Percentiles rank a stretch among this genome's conserved stretches.
These are phyloP conservation scores for Hylia prasina DNA, from an alignment of 2,113 vertebrate genomes.

Conservation along the genomic window DNA sequence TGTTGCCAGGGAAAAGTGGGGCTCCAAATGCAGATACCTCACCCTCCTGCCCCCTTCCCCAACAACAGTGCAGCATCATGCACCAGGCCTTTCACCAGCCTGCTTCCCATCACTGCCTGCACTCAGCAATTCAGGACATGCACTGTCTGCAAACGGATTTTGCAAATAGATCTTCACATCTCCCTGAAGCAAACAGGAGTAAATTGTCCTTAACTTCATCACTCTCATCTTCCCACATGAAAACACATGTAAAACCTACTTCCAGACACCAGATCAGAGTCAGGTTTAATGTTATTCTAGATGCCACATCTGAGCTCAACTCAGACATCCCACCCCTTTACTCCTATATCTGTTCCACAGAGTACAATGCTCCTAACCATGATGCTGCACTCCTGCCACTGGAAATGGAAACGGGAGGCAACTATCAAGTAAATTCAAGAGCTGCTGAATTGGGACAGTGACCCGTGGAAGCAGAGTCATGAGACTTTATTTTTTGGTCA, in stretches of 20 bases:
- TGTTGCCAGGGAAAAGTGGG: neutral
- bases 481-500: neutral
- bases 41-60: rapidly evolving
- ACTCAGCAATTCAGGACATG: neutral
- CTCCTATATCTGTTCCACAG: rapidly evolving
- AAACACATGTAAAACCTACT: neutral
- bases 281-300: neutral
- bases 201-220: neutral
- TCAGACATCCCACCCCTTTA: neutral
- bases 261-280: neutral
- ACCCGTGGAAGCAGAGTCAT: neutral
- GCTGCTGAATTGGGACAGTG: neutral
- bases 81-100: neutral
- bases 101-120: neutral
- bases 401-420: neutral
- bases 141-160: rapidly evolving
- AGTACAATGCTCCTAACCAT: neutral
- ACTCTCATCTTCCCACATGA: neutral
- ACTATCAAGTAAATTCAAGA: neutral
- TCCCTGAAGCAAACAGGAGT: neutral
- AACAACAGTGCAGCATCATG: neutral
- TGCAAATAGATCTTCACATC: neutral
- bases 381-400: neutral
- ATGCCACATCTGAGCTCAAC: neutral
- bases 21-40: neutral